Base-by-base conservation (phyloP, 53 echinoderm and acorn worm species). In the Crossaster papposus region DNA sequence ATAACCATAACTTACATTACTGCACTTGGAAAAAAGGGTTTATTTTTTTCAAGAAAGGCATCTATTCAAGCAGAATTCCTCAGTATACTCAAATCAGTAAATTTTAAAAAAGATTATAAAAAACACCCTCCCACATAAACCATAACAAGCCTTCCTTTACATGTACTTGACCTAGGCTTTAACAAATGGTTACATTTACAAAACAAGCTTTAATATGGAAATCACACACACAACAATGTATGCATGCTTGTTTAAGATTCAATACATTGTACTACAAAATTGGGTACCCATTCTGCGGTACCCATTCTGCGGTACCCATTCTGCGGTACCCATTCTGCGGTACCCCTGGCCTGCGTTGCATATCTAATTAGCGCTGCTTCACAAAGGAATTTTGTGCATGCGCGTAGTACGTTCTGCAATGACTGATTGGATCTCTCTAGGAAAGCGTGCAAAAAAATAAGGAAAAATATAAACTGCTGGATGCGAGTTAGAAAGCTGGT, bases 151-250 rank as follows among this genome's bases (percentile, higher is more conserved):
- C 58, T 32, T 84, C 53, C 51, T 13, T 84, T 71, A n/a, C n/a
- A n/a, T n/a, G n/a, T 50, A 52, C 44, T 28, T 50, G 52, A 84
- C 84, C 37, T 72, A 80, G 72, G 71, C 71, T 65, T 70, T 72
- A 30, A 12, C 53, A 65, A 82, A 54, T 65, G 70, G 23, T 72
- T 84, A 18, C 72, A 72, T 28, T 84, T 44, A 65, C 68, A 24
- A 87, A 87, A 62, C 29, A 75, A 52, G 75, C 77, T 2, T n/a
- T n/a, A n/a, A n/a, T 68, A 76, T 75, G 58, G 87, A 87, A 87
- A 87, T 87, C 87, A 87, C 84, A 84, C 84, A 84, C 84, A 71
- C 71, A 84, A 22, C 24, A 84, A 71, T 72, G 71, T 84, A 84
- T 22, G 52, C 18, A 72, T 30, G 70, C 84, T 51, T 38, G 38